Evolutionary conservation across 2,797 vertebrate genomes (phyloP).

Genomic region (Bradypodion pumilum): DNA sequence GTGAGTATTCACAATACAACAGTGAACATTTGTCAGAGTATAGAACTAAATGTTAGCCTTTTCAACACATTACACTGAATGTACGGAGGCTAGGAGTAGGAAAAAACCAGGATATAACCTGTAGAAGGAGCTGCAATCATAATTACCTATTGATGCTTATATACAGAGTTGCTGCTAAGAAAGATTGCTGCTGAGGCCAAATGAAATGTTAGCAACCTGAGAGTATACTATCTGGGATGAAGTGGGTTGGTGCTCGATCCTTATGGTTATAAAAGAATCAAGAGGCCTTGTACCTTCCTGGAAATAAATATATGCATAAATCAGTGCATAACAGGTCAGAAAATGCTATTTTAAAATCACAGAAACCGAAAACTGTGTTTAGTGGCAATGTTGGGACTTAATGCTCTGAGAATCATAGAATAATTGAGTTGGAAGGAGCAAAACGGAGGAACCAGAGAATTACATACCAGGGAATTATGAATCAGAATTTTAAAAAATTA

Average conservation of each 20-base stretch:
- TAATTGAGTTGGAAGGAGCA: too few relatives aligned
- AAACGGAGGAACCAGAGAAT: too few relatives aligned
- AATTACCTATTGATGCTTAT: background rate
- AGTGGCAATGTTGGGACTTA: background rate
- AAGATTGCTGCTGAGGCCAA: background rate
- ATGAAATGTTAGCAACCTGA: background rate
- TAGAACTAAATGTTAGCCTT: background rate
- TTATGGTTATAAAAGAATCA: background rate
- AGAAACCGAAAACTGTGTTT: background rate
- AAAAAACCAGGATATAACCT: background rate
- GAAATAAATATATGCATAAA: background rate
- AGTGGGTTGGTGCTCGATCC: background rate
- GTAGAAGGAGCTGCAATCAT: background rate
- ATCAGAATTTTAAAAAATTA: background rate
- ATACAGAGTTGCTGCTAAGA: background rate
- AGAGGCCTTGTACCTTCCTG: background rate
- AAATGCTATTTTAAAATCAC: background rate
- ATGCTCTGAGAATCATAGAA: conserved; percentile 26
- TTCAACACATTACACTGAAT: background rate
- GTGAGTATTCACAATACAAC: background rate
- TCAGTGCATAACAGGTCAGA: background rate
- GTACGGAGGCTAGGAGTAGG: background rate
- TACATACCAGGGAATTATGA: too few relatives aligned
- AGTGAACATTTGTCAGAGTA: background rate
- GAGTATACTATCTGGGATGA: background rate